These are phyloP conservation scores for Callospermophilus lateralis DNA, from an alignment of 2,113 vertebrate species.

Conservation along the genomic window DNA sequence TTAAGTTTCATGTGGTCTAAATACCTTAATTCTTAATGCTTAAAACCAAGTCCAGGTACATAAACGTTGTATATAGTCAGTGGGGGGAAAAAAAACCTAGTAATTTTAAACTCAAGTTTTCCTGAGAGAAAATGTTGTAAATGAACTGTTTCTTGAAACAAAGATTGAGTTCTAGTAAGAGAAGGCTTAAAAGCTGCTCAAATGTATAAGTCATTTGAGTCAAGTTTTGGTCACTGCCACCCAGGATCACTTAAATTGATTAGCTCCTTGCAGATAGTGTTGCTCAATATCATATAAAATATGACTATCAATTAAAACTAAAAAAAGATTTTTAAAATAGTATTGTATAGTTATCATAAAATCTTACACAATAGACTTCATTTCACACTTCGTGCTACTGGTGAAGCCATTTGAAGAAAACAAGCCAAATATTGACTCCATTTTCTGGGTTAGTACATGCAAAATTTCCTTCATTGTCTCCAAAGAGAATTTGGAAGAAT, in stretches of 20 bases:
- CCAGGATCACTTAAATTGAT: not conserved
- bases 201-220: not conserved
- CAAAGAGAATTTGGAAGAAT: conserved; percentile 8
- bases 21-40: not conserved
- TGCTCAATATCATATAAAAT: not conserved
- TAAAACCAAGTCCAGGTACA: not conserved
- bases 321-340: not conserved
- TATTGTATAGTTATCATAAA: not conserved
- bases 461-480: not conserved
- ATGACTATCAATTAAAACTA: not conserved
- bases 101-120: conserved; percentile 32
- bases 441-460: not conserved
- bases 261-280: not conserved
- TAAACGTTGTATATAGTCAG: not conserved
- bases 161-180: conserved; percentile 1
- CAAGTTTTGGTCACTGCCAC: not conserved
- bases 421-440: not conserved
- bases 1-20: not conserved
- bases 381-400: not conserved
- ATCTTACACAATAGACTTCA: not conserved
- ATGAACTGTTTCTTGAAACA: conserved; percentile 15
- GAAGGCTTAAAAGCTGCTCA: not conserved
- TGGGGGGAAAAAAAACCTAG: not conserved
- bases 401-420: conserved; percentile 22
- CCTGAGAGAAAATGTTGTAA: conserved; percentile 18